These are phyloP conservation scores for Arnoldichthys spilopterus DNA, from an alignment of 2,797 vertebrate species.

Conservation along the genomic window DNA sequence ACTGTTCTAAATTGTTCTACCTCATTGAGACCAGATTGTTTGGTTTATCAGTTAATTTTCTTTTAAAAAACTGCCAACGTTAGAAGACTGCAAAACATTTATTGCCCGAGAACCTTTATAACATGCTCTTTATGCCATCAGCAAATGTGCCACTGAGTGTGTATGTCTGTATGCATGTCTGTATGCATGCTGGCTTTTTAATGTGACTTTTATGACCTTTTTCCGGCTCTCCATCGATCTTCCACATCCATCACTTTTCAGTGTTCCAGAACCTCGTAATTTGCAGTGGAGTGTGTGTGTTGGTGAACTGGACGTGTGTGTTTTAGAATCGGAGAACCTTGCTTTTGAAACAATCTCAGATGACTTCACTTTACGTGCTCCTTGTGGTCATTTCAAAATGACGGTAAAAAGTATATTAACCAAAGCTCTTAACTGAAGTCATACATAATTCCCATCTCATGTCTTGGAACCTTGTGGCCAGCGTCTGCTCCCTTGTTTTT, in stretches of 20 bases:
- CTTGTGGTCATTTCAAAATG: neutral
- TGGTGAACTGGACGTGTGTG: neutral
- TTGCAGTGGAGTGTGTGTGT: neutral
- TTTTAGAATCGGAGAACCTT: neutral
- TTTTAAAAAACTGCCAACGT: too few relatives aligned
- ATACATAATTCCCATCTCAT: conserved; percentile 40
- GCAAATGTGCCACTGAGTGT: too few relatives aligned
- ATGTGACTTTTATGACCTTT: neutral
- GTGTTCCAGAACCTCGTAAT: neutral
- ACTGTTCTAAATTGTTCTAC: too few relatives aligned
- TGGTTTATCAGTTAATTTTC: too few relatives aligned
- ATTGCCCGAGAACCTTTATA: too few relatives aligned
- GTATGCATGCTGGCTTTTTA: neutral
- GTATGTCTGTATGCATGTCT: neutral
- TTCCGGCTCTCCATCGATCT: neutral
- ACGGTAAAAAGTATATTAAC: neutral
- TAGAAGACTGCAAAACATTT: too few relatives aligned
- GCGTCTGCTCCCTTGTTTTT: conserved; percentile 10
- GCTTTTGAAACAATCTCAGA: neutral
- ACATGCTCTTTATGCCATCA: too few relatives aligned
- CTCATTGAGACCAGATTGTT: too few relatives aligned
- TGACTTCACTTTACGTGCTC: neutral
- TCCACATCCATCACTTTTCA: neutral
- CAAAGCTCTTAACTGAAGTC: conserved; percentile 36
- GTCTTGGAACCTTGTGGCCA: conserved; percentile 37